These are phyloP conservation scores for Mamestra brassicae DNA, from an alignment of 2,888 invertebrate genomes.

Conservation along the genomic window DNA sequence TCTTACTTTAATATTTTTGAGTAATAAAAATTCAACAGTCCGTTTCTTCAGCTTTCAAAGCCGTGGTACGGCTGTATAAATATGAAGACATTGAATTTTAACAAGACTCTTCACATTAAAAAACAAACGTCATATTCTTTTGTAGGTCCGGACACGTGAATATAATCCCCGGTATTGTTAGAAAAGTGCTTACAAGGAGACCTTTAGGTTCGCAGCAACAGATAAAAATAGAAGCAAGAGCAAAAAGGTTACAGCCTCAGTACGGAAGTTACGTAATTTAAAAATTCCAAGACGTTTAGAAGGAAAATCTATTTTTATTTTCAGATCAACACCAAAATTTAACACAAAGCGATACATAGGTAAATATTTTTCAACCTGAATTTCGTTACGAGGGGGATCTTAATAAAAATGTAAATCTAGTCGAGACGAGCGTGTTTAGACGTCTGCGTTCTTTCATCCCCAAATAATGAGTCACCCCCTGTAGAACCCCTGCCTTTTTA, in stretches of 20 bases:
- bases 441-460: constrained; percentile 60
- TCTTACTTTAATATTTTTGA: not conserved
- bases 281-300: constrained; percentile 32
- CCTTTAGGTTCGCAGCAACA: constrained; percentile 6
- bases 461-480: constrained; percentile 62
- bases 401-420: constrained; percentile 63
- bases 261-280: constrained; percentile 42
- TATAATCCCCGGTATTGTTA: constrained; percentile 26
- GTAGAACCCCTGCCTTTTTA: constrained; percentile 49
- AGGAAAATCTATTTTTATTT: constrained; percentile 25
- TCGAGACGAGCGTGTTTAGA: constrained; percentile 54
- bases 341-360: constrained; percentile 27
- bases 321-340: constrained; percentile 44
- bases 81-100: not conserved
- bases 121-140: constrained; percentile 9
- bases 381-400: constrained; percentile 37
- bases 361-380: constrained; percentile 46
- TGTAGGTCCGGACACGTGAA: constrained; percentile 12
- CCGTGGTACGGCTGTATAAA: not conserved
- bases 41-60: too few species aligned
- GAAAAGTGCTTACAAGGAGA: constrained; percentile 17
- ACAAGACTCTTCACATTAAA: not conserved
- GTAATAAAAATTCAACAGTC: not conserved
- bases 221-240: constrained; percentile 26
- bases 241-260: constrained; percentile 27